phyloP scores from a whole-genome alignment of 2,888 invertebrate species.

The Ophion ellenae region DNA sequence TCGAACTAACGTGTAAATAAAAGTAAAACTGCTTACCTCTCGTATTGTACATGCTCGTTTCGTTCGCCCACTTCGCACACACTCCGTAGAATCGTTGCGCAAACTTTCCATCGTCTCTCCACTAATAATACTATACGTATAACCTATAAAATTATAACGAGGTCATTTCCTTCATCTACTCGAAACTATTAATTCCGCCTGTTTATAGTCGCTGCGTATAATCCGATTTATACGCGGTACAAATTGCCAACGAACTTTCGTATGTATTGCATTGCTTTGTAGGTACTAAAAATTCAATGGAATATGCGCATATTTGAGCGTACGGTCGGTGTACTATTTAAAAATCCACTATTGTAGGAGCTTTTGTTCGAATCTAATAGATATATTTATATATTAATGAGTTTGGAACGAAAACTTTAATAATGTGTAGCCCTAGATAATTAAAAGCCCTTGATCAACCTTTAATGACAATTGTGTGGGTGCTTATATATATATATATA shows the following conservation, averaged over 20 bases:
- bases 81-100: not conserved
- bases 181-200: constrained; percentile 3
- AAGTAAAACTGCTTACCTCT: not conserved
- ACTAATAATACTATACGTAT: constrained; percentile 11
- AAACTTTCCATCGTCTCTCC: constrained; percentile 10
- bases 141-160: constrained; percentile 38
- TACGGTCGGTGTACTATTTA: too few species aligned
- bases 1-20: not conserved
- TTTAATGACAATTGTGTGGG: too few species aligned
- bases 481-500: too few species aligned
- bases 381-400: too few species aligned
- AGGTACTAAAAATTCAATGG: not conserved
- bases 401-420: too few species aligned
- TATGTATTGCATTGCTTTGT: not conserved
- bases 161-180: constrained; percentile 22
- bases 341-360: too few species aligned
- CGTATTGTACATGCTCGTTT: too few species aligned
- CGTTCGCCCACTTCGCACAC: too few species aligned
- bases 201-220: not conserved
- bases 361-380: too few species aligned
- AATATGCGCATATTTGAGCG: too few species aligned
- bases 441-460: too few species aligned
- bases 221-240: constrained; percentile 13
- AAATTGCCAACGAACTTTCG: constrained; percentile 21
- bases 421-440: too few species aligned